Percentiles rank a stretch among this genome's conserved stretches.
These are phyloP conservation scores for Ceyx melanurus DNA, from an alignment of 2,113 vertebrate genomes.

Conservation along the genomic window DNA sequence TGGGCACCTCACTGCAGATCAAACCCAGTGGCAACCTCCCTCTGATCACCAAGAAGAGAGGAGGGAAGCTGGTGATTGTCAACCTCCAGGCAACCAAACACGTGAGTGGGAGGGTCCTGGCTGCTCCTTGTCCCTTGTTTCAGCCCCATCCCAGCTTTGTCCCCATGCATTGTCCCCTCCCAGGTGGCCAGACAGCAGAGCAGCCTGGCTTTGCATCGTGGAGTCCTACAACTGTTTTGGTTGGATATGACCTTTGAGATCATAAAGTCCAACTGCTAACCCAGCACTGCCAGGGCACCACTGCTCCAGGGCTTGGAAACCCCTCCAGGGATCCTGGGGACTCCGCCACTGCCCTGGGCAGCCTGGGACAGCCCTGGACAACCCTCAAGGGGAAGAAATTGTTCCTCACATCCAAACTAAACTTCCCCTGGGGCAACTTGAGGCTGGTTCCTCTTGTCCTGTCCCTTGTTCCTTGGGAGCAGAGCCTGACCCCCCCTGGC, in stretches of 20 bases:
- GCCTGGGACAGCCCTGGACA: no score
- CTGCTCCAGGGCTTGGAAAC: no score
- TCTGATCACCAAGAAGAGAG: constrained; percentile 90
- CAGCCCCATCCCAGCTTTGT: neutral
- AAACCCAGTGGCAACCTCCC: constrained; percentile 95
- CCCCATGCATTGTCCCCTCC: neutral
- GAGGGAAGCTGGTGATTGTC: constrained; percentile 91
- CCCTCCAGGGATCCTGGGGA: no score
- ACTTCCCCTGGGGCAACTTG: no score
- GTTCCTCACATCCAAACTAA: no score
- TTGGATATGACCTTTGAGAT: neutral
- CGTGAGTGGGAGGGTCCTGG: constrained; percentile 63
- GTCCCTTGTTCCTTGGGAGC: no score
- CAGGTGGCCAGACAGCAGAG: neutral
- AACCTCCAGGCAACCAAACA: constrained; percentile 97
- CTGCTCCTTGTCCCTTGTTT: neutral
- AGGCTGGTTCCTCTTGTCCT: no score
- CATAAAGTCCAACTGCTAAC: neutral
- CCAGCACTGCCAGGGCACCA: no score
- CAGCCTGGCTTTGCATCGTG: neutral
- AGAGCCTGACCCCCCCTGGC: no score
- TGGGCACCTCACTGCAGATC: constrained; percentile 96
- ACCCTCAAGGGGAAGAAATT: no score
- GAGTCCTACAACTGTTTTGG: neutral
- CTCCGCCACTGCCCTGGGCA: no score